Evolutionary conservation across 2,888 invertebrate species (phyloP).

Genomic region (Troilus luridus): DNA sequence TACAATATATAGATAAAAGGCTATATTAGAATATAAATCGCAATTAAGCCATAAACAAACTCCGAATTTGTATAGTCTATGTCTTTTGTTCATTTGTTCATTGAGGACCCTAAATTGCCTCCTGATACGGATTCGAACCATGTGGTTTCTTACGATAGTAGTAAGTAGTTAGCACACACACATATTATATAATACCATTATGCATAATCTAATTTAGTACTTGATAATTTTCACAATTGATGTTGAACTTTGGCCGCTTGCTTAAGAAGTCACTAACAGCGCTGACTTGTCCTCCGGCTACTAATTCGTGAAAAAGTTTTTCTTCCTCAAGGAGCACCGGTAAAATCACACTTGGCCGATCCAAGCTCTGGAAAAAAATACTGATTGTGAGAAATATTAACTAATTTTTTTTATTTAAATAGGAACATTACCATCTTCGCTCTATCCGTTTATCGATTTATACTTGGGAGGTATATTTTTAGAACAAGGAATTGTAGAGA

Average conservation of each 20-base stretch:
- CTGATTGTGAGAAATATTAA: neutral
- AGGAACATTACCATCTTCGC: no score
- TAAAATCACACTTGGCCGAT: constrained; percentile 47
- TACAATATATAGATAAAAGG: neutral
- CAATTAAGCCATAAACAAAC: no score
- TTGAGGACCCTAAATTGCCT: no score
- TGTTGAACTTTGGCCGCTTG: constrained; percentile 71
- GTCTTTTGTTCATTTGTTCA: no score
- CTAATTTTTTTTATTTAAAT: neutral
- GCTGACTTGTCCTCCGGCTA: constrained; percentile 69
- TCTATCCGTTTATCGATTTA: neutral
- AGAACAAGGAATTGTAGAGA: no score
- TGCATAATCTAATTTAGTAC: constrained; percentile 59
- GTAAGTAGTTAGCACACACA: no score
- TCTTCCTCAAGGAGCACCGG: constrained; percentile 54
- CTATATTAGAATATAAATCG: neutral
- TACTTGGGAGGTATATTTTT: no score
- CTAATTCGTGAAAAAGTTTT: constrained; percentile 50
- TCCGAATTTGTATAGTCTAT: no score
- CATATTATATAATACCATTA: no score
- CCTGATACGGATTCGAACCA: no score
- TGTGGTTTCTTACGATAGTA: no score
- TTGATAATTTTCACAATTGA: constrained; percentile 76
- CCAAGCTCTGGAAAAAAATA: neutral
- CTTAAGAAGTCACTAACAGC: constrained; percentile 71